These are phyloP conservation scores for Pseudopodoces humilis DNA, from an alignment of 2,113 vertebrate genomes.

Conservation along the genomic window DNA sequence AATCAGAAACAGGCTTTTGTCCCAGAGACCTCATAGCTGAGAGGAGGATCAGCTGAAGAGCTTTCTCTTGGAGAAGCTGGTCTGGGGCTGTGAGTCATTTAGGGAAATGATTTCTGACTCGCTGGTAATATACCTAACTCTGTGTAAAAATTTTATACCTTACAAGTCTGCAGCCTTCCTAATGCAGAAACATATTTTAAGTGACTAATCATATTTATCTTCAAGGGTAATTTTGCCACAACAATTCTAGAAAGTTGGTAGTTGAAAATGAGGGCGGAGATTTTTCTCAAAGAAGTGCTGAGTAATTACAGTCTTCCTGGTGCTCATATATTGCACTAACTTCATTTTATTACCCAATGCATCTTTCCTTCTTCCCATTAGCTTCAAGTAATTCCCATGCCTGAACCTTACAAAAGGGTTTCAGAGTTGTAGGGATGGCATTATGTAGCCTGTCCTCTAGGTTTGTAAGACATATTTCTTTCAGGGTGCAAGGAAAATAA, in stretches of 20 bases:
- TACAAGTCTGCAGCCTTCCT: background rate
- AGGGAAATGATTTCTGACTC: background rate
- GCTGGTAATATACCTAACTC: background rate
- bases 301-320: background rate
- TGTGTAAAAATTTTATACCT: background rate
- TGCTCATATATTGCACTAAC: background rate
- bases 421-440: background rate
- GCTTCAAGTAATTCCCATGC: background rate
- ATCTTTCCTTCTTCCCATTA: background rate
- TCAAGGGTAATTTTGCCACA: background rate
- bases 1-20: background rate
- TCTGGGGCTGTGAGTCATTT: background rate
- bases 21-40: background rate
- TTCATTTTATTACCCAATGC: background rate
- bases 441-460: background rate
- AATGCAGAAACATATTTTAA: background rate
- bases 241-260: background rate
- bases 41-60: background rate
- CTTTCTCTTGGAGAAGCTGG: background rate
- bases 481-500: background rate
- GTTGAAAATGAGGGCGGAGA: background rate
- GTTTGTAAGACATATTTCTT: background rate
- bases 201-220: background rate
- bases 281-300: background rate
- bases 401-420: background rate